A percentile compares a stretch with the other conserved stretches of the same genome.
These are phyloP conservation scores for Bubo bubo DNA, from an alignment of 2,113 vertebrate genomes.

Conservation along the genomic window DNA sequence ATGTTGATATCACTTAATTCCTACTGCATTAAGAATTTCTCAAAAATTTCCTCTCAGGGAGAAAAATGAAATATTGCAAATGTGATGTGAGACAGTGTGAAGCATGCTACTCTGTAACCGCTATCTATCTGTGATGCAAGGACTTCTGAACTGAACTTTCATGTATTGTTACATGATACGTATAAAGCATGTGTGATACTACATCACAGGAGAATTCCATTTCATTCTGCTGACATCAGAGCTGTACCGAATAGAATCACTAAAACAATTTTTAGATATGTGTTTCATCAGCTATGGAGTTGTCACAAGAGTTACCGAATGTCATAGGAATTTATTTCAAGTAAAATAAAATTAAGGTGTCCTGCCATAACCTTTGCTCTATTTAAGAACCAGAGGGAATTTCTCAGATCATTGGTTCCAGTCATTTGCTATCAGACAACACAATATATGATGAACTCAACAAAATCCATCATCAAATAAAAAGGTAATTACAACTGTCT, in stretches of 20 bases:
- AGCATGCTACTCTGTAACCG: not conserved
- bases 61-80: not conserved
- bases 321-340: not conserved
- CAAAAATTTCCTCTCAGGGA: not conserved
- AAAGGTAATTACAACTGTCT: not conserved
- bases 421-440: not conserved
- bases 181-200: not conserved
- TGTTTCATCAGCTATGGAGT: not conserved
- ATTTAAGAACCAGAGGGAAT: not conserved
- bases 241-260: not conserved
- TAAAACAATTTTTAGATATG: not conserved
- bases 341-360: not conserved
- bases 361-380: not conserved
- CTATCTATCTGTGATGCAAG: not conserved
- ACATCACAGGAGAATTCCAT: not conserved
- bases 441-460: not conserved
- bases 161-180: fast-evolving
- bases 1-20: not conserved
- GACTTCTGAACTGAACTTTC: not conserved
- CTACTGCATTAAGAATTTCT: not conserved
- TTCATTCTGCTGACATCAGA: not conserved
- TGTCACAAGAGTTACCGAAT: not conserved
- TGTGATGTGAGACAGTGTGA: not conserved
- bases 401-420: not conserved
- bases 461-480: not conserved